These are phyloP conservation scores for Kryphioiulus occultus DNA, from an alignment of 2,888 invertebrate genomes.

Conservation along the genomic window DNA sequence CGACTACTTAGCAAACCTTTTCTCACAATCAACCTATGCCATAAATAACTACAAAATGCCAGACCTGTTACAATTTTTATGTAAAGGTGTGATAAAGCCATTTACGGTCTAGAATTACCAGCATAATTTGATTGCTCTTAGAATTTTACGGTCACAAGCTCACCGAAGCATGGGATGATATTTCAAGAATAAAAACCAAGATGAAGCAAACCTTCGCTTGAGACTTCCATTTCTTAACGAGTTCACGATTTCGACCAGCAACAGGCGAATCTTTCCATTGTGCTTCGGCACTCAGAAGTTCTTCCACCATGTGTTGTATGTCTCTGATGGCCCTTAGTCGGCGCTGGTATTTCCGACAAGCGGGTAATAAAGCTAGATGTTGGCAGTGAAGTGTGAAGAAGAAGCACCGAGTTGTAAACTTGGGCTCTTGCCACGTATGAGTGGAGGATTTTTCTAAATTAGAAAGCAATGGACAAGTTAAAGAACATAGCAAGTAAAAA, in stretches of 20 bases:
- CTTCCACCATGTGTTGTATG: constrained; percentile 83
- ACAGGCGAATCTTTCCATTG: constrained; percentile 81
- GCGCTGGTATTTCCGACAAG: constrained; percentile 82
- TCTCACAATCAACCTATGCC: no score
- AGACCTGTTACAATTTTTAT: no score
- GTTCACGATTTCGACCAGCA: constrained; percentile 79
- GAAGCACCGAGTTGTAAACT: constrained; percentile 97
- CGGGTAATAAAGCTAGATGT: constrained; percentile 88
- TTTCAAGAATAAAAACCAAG: no score
- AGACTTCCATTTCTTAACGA: constrained; percentile 85
- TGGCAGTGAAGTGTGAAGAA: constrained; percentile 94
- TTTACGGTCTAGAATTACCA: no score
- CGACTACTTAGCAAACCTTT: no score
- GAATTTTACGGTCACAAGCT: no score
- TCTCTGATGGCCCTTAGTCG: constrained; percentile 80
- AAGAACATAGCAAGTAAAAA: background rate
- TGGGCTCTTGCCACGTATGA: constrained; percentile 77
- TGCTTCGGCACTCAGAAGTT: constrained; percentile 79
- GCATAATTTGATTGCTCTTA: no score
- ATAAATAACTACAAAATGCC: no score
- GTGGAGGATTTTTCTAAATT: constrained; percentile 43
- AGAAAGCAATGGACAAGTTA: background rate
- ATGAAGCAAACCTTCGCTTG: constrained; percentile 72
- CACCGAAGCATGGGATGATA: no score
- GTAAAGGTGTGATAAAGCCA: no score